Percentiles rank a stretch among this genome's conserved stretches.
These are phyloP conservation scores for Drosophila histrio DNA, from an alignment of 2,888 invertebrate species.

Conservation along the genomic window DNA sequence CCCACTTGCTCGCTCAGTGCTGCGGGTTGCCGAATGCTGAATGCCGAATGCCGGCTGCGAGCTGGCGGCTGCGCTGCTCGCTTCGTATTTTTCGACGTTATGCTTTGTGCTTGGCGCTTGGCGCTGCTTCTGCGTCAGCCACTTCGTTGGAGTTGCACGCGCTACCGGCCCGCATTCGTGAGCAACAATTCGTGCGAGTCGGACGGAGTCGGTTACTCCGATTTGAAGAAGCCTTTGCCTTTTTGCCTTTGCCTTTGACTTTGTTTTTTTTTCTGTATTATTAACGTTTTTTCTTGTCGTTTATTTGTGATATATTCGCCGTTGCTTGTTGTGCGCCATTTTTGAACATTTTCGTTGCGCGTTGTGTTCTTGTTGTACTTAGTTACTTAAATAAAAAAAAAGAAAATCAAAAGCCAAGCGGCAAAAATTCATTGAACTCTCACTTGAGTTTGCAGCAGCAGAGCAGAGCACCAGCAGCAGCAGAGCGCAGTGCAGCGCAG, in stretches of 20 bases:
- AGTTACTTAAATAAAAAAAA: slow-evolving; percentile 8
- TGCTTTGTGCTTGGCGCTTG: slow-evolving; percentile 50
- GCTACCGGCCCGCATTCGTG: slow-evolving; percentile 75
- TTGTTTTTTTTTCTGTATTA: slow-evolving; percentile 25
- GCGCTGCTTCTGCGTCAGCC: slow-evolving; percentile 55
- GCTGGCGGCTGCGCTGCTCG: slow-evolving; percentile 54
- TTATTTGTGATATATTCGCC: slow-evolving; percentile 18
- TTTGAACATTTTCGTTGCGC: slow-evolving; percentile 9
- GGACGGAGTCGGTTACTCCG: slow-evolving; percentile 71
- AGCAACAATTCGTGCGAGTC: slow-evolving; percentile 77
- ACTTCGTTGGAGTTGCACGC: slow-evolving; percentile 77
- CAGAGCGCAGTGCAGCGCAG: slow-evolving; percentile 27
- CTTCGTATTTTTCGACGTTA: slow-evolving; percentile 42
- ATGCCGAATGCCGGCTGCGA: slow-evolving; percentile 15
- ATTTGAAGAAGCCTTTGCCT: slow-evolving; percentile 31
- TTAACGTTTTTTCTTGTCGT: slow-evolving; percentile 44
- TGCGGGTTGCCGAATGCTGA: slow-evolving; percentile 6
- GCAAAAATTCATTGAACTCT: slow-evolving; percentile 59
- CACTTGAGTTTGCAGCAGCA: slow-evolving; percentile 46
- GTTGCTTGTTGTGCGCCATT: not conserved
- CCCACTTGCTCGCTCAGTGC: slow-evolving; percentile 32
- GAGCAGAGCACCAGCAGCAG: too few relatives aligned
- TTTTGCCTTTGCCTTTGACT: slow-evolving; percentile 35
- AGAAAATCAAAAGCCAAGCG: slow-evolving; percentile 28
- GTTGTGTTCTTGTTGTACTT: slow-evolving; percentile 24